Conservation (phyloP, 2,888 invertebrate genomes). For the Nymphalis urticae region DNA sequence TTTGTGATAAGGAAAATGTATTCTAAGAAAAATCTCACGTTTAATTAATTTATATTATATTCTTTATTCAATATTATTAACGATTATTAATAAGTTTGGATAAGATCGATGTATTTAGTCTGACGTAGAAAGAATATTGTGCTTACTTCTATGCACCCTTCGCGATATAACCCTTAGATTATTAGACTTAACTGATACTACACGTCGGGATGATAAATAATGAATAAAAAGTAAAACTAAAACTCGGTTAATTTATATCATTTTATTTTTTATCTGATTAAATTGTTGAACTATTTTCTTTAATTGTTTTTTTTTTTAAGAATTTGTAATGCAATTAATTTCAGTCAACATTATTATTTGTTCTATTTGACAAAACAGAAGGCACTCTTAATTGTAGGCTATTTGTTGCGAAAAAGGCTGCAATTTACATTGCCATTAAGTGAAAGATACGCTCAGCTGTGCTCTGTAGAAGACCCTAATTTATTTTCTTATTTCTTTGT, state of each 20-base stretch:
- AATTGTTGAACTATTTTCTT: too few species aligned
- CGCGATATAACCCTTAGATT: background rate
- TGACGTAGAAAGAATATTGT: slow-evolving; percentile 9
- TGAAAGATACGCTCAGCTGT: slow-evolving; percentile 14
- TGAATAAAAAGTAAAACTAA: background rate
- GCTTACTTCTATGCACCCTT: slow-evolving; percentile 11
- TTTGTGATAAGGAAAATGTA: too few species aligned
- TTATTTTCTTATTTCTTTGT: slow-evolving; percentile 19
- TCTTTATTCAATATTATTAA: too few species aligned
- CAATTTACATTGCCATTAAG: slow-evolving; percentile 18
- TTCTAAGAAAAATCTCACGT: too few species aligned
- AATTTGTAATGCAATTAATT: too few species aligned
- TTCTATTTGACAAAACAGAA: background rate
- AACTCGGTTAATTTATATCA: too few species aligned
- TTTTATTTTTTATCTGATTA: too few species aligned
- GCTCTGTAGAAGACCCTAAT: slow-evolving; percentile 12
- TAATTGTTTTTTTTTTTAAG: too few species aligned
- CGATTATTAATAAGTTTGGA: background rate
- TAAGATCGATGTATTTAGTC: background rate
- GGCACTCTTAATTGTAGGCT: slow-evolving; percentile 6
- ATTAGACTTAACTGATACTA: background rate
- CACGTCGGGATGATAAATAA: background rate
- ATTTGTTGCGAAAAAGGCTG: slow-evolving; percentile 7
- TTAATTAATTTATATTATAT: too few species aligned
- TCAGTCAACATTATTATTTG: too few species aligned